Conservation (phyloP, 2,797 vertebrate species). For the Leontocebus nigricollis region DNA sequence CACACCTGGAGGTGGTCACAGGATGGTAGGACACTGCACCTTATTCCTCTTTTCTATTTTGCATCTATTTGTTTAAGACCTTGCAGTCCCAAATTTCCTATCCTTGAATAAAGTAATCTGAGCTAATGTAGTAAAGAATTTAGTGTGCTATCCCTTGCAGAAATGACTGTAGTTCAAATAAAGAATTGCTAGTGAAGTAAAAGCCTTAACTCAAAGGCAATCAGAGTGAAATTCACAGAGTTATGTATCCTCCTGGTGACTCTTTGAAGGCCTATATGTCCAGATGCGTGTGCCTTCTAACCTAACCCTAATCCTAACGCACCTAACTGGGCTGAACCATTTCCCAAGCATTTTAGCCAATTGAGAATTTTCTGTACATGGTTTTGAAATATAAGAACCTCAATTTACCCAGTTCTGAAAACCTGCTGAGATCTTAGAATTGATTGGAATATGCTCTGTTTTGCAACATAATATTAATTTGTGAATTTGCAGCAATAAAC, state of each 20-base stretch:
- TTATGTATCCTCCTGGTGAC: neutral
- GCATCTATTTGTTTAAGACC: neutral
- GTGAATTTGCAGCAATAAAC: neutral
- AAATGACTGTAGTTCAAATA: conserved; percentile 14
- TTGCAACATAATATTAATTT: conserved; percentile 39
- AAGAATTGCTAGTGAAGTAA: neutral
- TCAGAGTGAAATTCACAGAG: neutral
- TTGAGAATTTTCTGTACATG: neutral
- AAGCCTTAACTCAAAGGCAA: neutral
- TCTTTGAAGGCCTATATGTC: neutral
- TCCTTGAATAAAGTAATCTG: neutral
- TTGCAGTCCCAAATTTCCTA: neutral
- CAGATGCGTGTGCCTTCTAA: neutral
- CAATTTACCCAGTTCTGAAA: neutral
- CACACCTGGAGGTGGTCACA: neutral
- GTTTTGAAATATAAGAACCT: conserved; percentile 12
- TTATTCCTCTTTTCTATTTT: neutral
- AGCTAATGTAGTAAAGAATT: neutral
- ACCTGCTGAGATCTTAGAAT: neutral
- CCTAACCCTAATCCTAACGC: neutral
- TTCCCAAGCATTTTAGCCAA: neutral
- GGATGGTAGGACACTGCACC: neutral
- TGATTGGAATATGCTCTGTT: neutral
- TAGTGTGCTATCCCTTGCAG: neutral
- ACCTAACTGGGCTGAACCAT: neutral